Conservation (phyloP, 2,797 vertebrate genomes). For the Hirundo rustica region DNA sequence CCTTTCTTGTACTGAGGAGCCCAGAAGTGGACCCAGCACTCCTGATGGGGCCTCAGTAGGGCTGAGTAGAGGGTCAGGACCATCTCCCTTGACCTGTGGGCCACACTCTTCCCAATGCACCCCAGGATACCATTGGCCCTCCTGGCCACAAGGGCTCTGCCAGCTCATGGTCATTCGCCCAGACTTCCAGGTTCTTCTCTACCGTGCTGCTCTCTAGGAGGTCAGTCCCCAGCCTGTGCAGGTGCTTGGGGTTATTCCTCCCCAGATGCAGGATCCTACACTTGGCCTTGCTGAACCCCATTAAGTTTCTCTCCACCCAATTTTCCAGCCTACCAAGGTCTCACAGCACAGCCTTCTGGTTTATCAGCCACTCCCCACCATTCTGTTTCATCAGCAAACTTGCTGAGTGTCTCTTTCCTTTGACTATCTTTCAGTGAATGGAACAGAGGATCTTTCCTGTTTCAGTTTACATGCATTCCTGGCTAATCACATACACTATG, state of each 20-base stretch:
- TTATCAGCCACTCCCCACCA: neutral
- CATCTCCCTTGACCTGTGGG: neutral
- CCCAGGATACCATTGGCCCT: neutral
- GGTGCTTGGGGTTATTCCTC: neutral
- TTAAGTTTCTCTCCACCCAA: neutral
- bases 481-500: neutral
- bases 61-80: neutral
- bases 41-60: neutral
- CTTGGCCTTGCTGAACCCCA: neutral
- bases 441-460: neutral
- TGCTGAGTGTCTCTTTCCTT: neutral
- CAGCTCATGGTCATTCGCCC: neutral
- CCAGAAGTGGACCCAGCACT: neutral
- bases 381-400: neutral
- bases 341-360: neutral
- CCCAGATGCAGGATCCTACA: neutral
- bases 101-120: neutral
- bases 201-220: neutral
- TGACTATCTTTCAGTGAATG: neutral
- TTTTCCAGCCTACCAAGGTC: neutral
- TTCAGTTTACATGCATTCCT: neutral
- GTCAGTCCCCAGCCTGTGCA: neutral
- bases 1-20: neutral
- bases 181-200: neutral
- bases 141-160: neutral